phyloP scores from a whole-genome alignment of 2,888 invertebrate genomes.

The Tetheella fluctuosa region DNA sequence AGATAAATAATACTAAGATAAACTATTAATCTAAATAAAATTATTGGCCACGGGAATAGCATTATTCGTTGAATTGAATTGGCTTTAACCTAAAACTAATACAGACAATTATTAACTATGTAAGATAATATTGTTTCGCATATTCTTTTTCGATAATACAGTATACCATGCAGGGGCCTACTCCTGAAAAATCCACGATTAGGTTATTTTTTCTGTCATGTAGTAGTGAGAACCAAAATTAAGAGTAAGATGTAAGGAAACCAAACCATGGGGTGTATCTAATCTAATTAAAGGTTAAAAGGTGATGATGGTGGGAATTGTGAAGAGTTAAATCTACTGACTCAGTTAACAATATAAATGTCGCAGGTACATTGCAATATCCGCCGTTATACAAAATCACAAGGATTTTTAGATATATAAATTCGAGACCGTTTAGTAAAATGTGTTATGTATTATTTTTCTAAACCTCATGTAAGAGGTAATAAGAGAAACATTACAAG shows the following conservation, averaged over 20 bases:
- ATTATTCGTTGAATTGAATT: conserved; percentile 5
- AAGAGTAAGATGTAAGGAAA: too few relatives aligned
- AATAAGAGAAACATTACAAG: neutral
- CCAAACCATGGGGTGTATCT: neutral
- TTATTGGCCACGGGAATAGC: conserved; percentile 16
- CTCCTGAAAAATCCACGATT: too few relatives aligned
- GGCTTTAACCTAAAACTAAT: neutral
- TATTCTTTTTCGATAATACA: too few relatives aligned
- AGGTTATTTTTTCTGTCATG: too few relatives aligned
- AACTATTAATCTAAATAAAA: conserved; percentile 4
- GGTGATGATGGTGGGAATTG: conserved; percentile 1
- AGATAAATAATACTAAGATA: conserved; percentile 1
- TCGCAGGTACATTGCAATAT: neutral
- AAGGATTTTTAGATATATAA: too few relatives aligned
- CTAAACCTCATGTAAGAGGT: too few relatives aligned
- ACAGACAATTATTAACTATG: neutral
- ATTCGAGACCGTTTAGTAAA: too few relatives aligned
- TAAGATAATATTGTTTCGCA: too few relatives aligned
- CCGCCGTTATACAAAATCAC: neutral
- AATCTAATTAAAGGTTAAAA: neutral
- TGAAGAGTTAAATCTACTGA: conserved; percentile 11
- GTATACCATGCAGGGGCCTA: too few relatives aligned
- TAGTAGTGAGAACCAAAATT: too few relatives aligned
- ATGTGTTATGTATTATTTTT: too few relatives aligned
- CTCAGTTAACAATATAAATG: neutral